A percentile compares a stretch with the other conserved stretches of the same genome.
phyloP scores from a whole-genome alignment of 2,888 invertebrate genomes.

The Epirrhoe tristata region DNA sequence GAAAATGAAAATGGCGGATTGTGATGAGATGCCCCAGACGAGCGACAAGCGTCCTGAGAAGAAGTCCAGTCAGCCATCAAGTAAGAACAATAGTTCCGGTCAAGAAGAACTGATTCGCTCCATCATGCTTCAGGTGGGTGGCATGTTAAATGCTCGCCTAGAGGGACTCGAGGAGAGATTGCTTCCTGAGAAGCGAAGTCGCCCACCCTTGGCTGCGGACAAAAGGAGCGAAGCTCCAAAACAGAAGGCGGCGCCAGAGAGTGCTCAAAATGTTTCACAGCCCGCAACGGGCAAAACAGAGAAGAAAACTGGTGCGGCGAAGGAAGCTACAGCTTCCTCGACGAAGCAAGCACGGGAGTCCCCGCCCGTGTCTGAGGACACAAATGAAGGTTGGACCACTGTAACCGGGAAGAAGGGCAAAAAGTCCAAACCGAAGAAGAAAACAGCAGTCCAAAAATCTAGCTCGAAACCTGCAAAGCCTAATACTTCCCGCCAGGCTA shows the following conservation, averaged over 20 bases:
- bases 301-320: background rate
- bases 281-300: background rate
- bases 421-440: background rate
- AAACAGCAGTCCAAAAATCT: background rate
- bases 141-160: no score
- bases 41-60: background rate
- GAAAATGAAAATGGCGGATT: background rate
- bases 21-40: background rate
- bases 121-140: no score
- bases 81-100: no score
- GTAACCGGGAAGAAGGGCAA: background rate
- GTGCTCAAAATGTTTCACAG: background rate
- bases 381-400: background rate
- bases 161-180: no score
- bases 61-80: no score
- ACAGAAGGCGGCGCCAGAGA: background rate
- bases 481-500: background rate
- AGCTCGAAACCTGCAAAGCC: background rate
- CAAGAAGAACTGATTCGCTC: no score
- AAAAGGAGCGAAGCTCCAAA: background rate
- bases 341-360: background rate
- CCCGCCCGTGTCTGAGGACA: background rate
- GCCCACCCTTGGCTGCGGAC: background rate
- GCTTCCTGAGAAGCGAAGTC: no score
- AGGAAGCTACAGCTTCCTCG: background rate